phyloP scores from a whole-genome alignment of 2,797 vertebrate species.

The Malacoctenus gilli region DNA sequence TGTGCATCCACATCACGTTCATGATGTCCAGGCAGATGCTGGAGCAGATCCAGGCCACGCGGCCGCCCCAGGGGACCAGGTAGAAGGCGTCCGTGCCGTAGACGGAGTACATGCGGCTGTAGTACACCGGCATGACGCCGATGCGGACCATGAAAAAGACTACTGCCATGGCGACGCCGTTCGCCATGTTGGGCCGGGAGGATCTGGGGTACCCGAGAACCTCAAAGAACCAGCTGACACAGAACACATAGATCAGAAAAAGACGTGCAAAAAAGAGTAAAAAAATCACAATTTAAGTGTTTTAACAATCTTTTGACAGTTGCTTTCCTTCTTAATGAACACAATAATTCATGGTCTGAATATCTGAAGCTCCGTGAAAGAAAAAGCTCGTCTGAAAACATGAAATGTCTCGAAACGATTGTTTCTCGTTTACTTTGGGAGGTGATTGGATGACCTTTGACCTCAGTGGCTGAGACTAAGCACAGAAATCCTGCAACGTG shows the following conservation, averaged over 20 bases:
- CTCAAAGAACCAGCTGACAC: constrained; percentile 98
- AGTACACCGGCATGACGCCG: constrained; percentile 91
- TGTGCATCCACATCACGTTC: constrained; percentile 99
- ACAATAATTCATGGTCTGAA: no score
- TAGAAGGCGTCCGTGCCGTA: constrained; percentile 91
- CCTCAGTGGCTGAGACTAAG: no score
- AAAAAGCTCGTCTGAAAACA: no score
- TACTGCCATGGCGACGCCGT: constrained; percentile 93
- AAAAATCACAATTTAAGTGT: neutral
- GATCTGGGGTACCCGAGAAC: constrained; percentile 92
- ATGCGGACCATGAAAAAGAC: constrained; percentile 95
- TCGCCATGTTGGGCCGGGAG: constrained; percentile 91
- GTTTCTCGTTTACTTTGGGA: no score
- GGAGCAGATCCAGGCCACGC: constrained; percentile 89
- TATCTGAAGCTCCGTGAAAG: no score
- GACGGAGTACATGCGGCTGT: constrained; percentile 85
- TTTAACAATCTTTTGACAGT: no score
- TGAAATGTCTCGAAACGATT: constrained; percentile 5
- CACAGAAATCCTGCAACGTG: no score
- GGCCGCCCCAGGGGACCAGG: constrained; percentile 85
- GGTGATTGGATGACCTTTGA: no score
- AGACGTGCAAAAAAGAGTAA: no score
- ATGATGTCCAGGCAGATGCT: constrained; percentile 93
- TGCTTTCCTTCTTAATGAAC: no score
- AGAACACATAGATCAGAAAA: constrained; percentile 25